A percentile compares a stretch with the other conserved stretches of the same genome.
phyloP scores from a whole-genome alignment of 2,888 invertebrate species.

The Melinaea marsaeus region DNA sequence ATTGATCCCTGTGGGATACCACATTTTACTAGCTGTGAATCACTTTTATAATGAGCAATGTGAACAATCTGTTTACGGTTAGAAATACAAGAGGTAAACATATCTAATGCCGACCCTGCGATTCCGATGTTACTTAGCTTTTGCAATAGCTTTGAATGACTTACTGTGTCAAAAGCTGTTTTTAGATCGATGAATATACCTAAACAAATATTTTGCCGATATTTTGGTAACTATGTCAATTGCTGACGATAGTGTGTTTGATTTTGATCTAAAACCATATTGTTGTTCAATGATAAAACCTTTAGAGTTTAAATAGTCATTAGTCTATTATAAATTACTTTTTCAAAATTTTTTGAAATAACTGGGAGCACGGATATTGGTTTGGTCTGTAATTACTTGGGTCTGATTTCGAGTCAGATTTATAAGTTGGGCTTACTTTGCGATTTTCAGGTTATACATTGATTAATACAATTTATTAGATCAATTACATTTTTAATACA shows the following conservation, averaged over 20 bases:
- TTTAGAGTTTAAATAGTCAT: constrained; percentile 5
- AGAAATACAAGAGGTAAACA: no score
- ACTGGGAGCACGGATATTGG: constrained; percentile 9
- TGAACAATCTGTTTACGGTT: no score
- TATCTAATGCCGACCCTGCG: no score
- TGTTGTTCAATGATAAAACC: constrained; percentile 5
- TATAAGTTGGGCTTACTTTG: constrained; percentile 10
- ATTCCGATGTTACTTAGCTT: no score
- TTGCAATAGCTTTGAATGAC: no score
- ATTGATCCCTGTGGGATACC: no score
- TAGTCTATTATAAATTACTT: constrained; percentile 6
- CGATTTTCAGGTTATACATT: constrained; percentile 6
- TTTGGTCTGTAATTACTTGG: constrained; percentile 12
- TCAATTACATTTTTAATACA: no score
- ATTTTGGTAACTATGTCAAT: constrained; percentile 6
- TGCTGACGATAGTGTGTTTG: neutral
- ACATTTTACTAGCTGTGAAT: no score
- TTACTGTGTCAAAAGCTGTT: no score
- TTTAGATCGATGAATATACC: neutral
- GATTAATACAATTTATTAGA: constrained; percentile 4
- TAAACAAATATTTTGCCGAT: neutral
- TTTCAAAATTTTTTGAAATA: constrained; percentile 12
- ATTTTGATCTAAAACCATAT: constrained; percentile 5
- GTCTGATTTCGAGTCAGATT: constrained; percentile 8
- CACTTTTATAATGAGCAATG: no score